Base-by-base conservation (phyloP, 2,888 invertebrate genomes). In the Aphelenchoides bicaudatus region DNA sequence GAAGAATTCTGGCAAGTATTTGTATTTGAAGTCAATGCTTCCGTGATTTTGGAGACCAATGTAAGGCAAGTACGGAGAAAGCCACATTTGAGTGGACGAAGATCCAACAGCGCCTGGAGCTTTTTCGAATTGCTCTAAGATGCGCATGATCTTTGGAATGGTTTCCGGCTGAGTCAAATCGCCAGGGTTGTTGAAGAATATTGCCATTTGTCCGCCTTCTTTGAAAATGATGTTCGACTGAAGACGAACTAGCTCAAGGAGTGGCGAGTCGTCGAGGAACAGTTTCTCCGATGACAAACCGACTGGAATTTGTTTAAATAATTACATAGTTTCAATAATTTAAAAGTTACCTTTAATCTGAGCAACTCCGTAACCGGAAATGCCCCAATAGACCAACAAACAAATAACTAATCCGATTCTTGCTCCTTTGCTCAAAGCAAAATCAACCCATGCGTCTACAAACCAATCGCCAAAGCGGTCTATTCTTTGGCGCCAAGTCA, bases 181-280 rank as follows among this genome's bases (percentile, higher is more conserved):
- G 16, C 74, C 75, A 1, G 78, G 78, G 43, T 70, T 74, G 60
- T 78, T 78, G 4, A 78, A 72, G 57, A 78, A 78, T 2, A 78
- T 64, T 4, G 72, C 72, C 39, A 75, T 66, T 70, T 75, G 76
- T 16, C 76, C 77, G 25, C 75, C 74, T 38, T 77, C 78, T 46
- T 75, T 75, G 65, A 78, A 78, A 28, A 78, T 75, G 43, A 73
- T 67, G 55, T 78, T 68, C 10, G 74, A 74, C 52, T 78, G 75
- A n/a, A 78, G 65, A n/a, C 70, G 49, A 31, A 78, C 73, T 19
- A 78, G 65, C 34, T 71, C 69, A 19, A 74, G 63, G n/a, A 78
- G 63, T 6, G 78, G 77, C 6, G 78, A 78, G 55, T 78, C 78
- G 55, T 74, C 74, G 23, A 78, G 54, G 58, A 78, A 78, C 2